Evolutionary conservation across 2,797 vertebrate species (phyloP).

Genomic region (Rachycentron canadum): DNA sequence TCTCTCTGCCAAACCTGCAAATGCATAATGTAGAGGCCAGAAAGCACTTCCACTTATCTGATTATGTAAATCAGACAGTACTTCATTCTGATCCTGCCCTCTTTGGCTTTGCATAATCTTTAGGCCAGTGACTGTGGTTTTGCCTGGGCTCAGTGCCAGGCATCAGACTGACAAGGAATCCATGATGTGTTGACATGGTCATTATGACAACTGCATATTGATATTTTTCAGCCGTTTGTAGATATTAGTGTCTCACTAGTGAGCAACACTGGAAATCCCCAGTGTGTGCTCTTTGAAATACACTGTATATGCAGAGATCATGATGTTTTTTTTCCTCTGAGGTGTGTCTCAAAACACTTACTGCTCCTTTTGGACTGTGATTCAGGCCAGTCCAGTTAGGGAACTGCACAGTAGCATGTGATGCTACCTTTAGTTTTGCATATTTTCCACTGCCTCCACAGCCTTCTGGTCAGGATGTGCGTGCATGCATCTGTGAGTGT

Average conservation of each 20-base stretch:
- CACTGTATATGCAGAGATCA: not conserved
- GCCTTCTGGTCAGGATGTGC: constrained; percentile 10
- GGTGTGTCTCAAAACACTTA: not conserved
- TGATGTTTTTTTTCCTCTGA: not conserved
- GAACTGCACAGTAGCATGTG: constrained; percentile 8
- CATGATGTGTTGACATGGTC: constrained; percentile 18
- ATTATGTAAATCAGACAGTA: constrained; percentile 66
- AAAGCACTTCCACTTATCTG: constrained; percentile 51
- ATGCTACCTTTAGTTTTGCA: constrained; percentile 45
- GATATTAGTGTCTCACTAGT: not conserved
- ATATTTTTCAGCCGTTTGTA: constrained; percentile 3
- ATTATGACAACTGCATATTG: constrained; percentile 25
- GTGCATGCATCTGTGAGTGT: constrained; percentile 20
- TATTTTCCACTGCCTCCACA: constrained; percentile 45
- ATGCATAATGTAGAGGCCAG: constrained; percentile 21
- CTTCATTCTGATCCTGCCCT: constrained; percentile 34
- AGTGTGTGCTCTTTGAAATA: not conserved
- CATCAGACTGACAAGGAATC: constrained; percentile 25
- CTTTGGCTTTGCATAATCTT: constrained; percentile 62
- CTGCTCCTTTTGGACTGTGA: not conserved
- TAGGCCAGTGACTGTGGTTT: constrained; percentile 36
- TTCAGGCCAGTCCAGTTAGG: not conserved
- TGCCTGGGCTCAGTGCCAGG: constrained; percentile 52
- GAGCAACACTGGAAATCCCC: not conserved
- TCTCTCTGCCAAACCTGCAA: constrained; percentile 28